Percentiles rank a stretch among this genome's conserved stretches.
Conservation (phyloP, 2,797 vertebrate genomes). For the Notolabrus celidotus region DNA sequence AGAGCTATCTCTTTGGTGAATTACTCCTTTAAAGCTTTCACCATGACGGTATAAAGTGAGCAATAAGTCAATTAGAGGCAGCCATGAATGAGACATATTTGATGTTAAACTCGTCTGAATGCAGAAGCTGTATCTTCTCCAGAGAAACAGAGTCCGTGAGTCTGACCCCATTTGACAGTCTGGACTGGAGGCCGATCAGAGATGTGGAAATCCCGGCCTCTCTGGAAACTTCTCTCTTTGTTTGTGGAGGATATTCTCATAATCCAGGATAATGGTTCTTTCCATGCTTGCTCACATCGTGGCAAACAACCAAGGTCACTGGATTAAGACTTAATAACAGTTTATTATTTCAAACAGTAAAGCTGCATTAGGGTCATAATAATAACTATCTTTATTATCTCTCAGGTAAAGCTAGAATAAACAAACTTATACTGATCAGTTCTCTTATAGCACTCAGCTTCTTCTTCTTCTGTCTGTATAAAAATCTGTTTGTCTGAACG, state of each 20-base stretch:
- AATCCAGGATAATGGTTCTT: constrained; percentile 6
- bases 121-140: neutral
- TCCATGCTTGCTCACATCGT: neutral
- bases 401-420: neutral
- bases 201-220: constrained; percentile 9
- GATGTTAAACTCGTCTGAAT: neutral
- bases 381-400: neutral
- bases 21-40: too few relatives aligned
- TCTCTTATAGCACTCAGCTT: neutral
- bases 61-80: too few relatives aligned
- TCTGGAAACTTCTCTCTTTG: constrained; percentile 13
- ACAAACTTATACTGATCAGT: neutral
- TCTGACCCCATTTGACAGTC: neutral
- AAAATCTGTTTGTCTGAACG: neutral
- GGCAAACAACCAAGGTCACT: constrained; percentile 7
- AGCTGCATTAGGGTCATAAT: too few relatives aligned
- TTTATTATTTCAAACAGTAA: neutral
- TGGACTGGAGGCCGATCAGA: constrained; percentile 7
- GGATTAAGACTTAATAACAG: neutral
- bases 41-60: too few relatives aligned
- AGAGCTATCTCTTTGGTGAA: too few relatives aligned
- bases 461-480: neutral
- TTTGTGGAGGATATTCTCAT: constrained; percentile 6
- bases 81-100: too few relatives aligned
- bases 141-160: neutral